Conservation (phyloP, 2,113 vertebrate genomes). For the Nicator chloris region DNA sequence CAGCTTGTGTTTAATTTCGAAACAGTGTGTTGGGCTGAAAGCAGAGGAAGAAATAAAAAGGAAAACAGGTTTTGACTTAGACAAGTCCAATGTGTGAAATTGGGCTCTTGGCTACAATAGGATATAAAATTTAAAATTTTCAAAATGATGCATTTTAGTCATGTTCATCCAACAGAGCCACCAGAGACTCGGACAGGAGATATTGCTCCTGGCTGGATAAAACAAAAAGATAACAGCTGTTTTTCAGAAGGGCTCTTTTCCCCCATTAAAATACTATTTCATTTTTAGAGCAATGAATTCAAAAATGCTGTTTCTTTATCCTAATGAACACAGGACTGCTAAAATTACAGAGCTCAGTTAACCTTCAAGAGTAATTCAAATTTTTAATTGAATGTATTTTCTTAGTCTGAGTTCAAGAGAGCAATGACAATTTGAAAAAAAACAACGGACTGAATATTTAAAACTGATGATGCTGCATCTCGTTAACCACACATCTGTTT, state of each 20-base stretch:
- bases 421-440: not conserved
- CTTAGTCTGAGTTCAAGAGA: not conserved
- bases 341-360: not conserved
- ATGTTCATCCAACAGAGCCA: not conserved
- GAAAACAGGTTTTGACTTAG: not conserved
- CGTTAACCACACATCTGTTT: not conserved
- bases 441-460: not conserved
- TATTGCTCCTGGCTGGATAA: not conserved
- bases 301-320: not conserved
- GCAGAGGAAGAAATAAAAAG: not conserved
- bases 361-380: not conserved
- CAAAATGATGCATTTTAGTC: not conserved
- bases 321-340: not conserved
- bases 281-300: not conserved
- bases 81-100: not conserved
- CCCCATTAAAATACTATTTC: not conserved
- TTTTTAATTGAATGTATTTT: not conserved
- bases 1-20: not conserved
- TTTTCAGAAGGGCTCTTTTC: not conserved
- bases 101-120: not conserved
- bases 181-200: not conserved
- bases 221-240: not conserved
- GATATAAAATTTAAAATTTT: not conserved
- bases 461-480: not conserved
- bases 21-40: not conserved